Percentiles rank a stretch among this genome's conserved stretches.
These are phyloP conservation scores for Paramuricea clavata DNA, from an alignment of 92 coral and sea anemone species.

Conservation along the genomic window DNA sequence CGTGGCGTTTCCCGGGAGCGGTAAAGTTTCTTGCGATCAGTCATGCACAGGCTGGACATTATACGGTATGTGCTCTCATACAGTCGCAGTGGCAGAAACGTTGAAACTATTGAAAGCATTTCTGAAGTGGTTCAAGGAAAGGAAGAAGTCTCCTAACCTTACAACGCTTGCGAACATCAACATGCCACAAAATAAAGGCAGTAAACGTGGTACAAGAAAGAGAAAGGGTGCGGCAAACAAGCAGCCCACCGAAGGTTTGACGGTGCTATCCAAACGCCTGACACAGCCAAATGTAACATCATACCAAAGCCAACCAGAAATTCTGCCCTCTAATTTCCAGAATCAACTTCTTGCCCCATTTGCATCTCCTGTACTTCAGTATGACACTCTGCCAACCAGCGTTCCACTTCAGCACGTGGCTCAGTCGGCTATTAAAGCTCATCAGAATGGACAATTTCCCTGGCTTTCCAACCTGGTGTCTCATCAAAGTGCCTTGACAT, in stretches of 20 bases:
- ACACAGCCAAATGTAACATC: background rate
- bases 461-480: background rate
- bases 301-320: background rate
- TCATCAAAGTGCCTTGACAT: background rate
- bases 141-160: constrained; percentile 46
- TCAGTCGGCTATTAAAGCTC: background rate
- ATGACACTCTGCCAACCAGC: too few relatives aligned
- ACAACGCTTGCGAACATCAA: constrained; percentile 58
- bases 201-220: constrained; percentile 51
- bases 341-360: background rate
- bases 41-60: constrained; percentile 47
- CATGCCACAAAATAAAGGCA: constrained; percentile 57
- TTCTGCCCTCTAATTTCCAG: background rate
- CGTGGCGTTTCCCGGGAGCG: constrained; percentile 18
- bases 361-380: background rate
- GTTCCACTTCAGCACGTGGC: background rate
- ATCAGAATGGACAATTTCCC: background rate
- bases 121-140: constrained; percentile 50
- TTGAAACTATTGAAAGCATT: constrained; percentile 40
- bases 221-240: constrained; percentile 60
- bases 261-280: constrained; percentile 10
- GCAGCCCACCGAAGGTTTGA: constrained; percentile 39
- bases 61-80: constrained; percentile 65
- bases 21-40: constrained; percentile 58
- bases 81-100: constrained; percentile 64